Conservation (phyloP, 2,113 vertebrate genomes). For the Oncorhynchus mykiss region DNA sequence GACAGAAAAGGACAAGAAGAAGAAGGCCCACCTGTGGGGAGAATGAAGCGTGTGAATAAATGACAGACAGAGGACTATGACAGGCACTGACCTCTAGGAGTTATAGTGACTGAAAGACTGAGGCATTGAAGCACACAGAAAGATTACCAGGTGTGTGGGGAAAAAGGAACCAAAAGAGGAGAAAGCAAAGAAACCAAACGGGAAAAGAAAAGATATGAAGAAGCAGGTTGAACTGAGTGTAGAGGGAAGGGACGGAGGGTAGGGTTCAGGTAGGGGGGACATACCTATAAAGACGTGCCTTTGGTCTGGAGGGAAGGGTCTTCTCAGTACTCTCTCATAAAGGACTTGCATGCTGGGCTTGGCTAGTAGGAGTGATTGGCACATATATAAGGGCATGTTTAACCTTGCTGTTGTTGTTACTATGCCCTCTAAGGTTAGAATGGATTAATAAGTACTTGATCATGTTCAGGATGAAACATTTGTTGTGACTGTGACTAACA, state of each 20-base stretch:
- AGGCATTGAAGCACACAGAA: slow-evolving; percentile 17
- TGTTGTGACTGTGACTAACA: no score
- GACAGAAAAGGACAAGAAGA: background rate
- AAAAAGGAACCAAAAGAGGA: slow-evolving; percentile 20
- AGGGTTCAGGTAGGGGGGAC: slow-evolving; percentile 65
- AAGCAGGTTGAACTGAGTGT: background rate
- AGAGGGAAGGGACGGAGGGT: slow-evolving; percentile 45
- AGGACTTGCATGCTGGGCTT: slow-evolving; percentile 99
- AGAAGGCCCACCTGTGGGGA: slow-evolving; percentile 20
- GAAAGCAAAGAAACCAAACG: slow-evolving; percentile 44
- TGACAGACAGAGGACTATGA: slow-evolving; percentile 28
- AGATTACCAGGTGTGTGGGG: slow-evolving; percentile 16
- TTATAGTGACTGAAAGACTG: background rate
- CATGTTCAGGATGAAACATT: slow-evolving; percentile 67
- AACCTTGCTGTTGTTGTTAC: slow-evolving; percentile 64
- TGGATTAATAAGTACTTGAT: slow-evolving; percentile 45
- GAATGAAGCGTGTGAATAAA: slow-evolving; percentile 14
- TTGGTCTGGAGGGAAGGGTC: slow-evolving; percentile 92
- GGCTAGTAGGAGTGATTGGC: slow-evolving; percentile 92
- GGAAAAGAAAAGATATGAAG: slow-evolving; percentile 25
- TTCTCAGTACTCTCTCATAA: slow-evolving; percentile 99
- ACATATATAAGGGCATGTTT: slow-evolving; percentile 88
- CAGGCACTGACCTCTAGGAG: slow-evolving; percentile 8
- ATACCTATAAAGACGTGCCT: slow-evolving; percentile 94
- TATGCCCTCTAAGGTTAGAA: slow-evolving; percentile 48